A percentile compares a stretch with the other conserved stretches of the same genome.
phyloP scores from a whole-genome alignment of 1,140 invertebrate genomes.

The Oedothorax gibbosus region DNA sequence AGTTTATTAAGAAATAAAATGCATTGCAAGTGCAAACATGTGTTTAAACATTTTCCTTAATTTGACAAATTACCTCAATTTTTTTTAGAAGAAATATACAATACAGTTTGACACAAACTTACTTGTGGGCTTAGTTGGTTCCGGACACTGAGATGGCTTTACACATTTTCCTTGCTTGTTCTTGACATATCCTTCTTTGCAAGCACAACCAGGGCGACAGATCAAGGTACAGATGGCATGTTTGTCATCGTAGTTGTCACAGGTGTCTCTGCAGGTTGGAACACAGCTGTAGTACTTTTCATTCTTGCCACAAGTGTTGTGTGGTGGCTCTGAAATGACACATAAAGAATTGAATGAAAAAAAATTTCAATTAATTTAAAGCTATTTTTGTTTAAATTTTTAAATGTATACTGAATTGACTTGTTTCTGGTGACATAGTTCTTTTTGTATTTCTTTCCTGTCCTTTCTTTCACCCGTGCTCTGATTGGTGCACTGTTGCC shows the following conservation, averaged over 20 bases:
- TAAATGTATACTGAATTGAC: too few species aligned
- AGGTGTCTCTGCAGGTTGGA: conserved; percentile 21
- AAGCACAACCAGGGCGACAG: conserved; percentile 40
- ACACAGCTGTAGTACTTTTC: background rate
- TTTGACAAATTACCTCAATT: too few species aligned
- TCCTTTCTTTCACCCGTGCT: too few species aligned
- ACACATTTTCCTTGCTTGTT: conserved; percentile 27
- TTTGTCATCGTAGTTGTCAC: background rate
- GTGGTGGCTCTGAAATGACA: background rate
- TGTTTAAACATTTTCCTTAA: too few species aligned
- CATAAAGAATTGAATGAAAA: background rate
- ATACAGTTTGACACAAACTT: background rate
- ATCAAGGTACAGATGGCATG: background rate
- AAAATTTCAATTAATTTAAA: background rate
- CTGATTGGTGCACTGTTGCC: too few species aligned
- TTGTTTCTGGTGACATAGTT: too few species aligned
- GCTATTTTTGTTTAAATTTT: too few species aligned
- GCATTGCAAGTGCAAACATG: too few species aligned
- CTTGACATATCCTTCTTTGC: conserved; percentile 37
- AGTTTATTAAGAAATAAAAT: too few species aligned
- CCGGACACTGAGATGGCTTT: background rate
- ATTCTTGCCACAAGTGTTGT: background rate
- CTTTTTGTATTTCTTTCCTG: too few species aligned
- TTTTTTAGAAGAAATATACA: too few species aligned
- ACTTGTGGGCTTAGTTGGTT: background rate